Percentiles rank a stretch among this genome's conserved stretches.
These are phyloP conservation scores for Xiphophorus birchmanni DNA, from an alignment of 2,797 vertebrate genomes.

Conservation along the genomic window DNA sequence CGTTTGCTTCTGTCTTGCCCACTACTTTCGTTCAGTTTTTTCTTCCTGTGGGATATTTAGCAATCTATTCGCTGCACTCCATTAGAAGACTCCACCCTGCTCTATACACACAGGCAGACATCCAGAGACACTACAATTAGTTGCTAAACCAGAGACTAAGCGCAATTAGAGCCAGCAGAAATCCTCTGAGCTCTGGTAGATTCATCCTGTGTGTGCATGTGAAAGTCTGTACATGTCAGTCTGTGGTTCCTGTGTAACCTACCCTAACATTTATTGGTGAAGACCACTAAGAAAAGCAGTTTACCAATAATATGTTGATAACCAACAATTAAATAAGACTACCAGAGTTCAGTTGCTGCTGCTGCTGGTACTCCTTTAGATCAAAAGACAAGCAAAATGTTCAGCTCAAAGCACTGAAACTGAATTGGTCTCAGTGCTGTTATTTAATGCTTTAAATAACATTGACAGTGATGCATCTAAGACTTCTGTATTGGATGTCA, in stretches of 20 bases:
- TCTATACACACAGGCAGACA: conserved; percentile 33
- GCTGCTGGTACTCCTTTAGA: neutral
- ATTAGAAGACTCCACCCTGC: conserved; percentile 72
- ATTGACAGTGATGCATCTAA: neutral
- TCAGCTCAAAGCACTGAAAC: neutral
- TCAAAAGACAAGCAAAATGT: neutral
- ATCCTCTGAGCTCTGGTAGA: conserved; percentile 62
- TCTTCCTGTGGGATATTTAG: conserved; percentile 71
- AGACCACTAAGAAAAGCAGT: neutral
- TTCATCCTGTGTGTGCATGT: conserved; percentile 31
- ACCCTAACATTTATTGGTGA: too few relatives aligned
- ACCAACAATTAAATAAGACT: neutral
- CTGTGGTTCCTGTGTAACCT: conserved; percentile 14
- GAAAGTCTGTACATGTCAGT: conserved; percentile 14
- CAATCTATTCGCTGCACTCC: conserved; percentile 64
- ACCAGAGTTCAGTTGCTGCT: neutral
- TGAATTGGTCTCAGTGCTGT: neutral
- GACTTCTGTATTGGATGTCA: neutral
- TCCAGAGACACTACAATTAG: conserved; percentile 68
- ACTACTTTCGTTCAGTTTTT: conserved; percentile 50
- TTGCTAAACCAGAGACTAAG: conserved; percentile 70
- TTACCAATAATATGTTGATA: neutral
- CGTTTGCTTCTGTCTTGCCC: conserved; percentile 28
- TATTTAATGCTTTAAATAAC: neutral
- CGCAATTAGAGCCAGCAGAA: conserved; percentile 72